These are phyloP conservation scores for Apis florea DNA, from an alignment of 1,140 invertebrate genomes.

Conservation along the genomic window DNA sequence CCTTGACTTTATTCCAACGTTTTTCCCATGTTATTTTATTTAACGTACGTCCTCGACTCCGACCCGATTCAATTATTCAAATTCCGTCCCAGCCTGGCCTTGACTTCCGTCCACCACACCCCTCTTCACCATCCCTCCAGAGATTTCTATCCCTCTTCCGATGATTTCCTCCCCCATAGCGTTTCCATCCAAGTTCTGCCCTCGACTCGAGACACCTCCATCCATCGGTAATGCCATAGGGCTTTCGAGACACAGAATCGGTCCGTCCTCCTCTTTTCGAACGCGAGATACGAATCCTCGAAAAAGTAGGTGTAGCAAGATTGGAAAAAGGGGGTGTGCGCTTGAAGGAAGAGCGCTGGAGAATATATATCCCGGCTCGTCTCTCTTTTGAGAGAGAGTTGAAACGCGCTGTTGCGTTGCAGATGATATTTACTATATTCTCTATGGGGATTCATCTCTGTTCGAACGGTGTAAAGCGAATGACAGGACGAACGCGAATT, in stretches of 20 bases:
- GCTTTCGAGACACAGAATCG: slow-evolving; percentile 11
- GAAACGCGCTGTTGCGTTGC: not conserved
- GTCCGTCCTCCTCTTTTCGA: not conserved
- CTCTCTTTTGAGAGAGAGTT: slow-evolving; percentile 9
- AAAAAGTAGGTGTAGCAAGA: slow-evolving; percentile 38
- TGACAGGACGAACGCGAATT: not conserved
- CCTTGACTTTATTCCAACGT: slow-evolving; percentile 57
- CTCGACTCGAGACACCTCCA: not conserved
- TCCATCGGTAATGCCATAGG: slow-evolving; percentile 15
- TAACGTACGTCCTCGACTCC: slow-evolving; percentile 54
- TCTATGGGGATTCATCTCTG: not conserved
- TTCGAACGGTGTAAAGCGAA: not conserved
- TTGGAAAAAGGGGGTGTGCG: slow-evolving; percentile 30
- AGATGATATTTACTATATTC: slow-evolving; percentile 24
- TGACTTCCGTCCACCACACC: slow-evolving; percentile 19
- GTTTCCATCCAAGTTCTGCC: slow-evolving; percentile 36
- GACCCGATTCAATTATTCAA: slow-evolving; percentile 65
- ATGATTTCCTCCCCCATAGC: slow-evolving; percentile 46
- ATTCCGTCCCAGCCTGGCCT: slow-evolving; percentile 46
- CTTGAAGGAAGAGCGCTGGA: not conserved
- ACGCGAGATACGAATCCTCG: slow-evolving; percentile 8
- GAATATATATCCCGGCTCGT: not conserved
- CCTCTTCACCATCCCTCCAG: not conserved
- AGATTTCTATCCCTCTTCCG: slow-evolving; percentile 52
- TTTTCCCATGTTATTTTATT: slow-evolving; percentile 63